Percentiles rank a stretch among this genome's conserved stretches.
Conservation (phyloP, 2,888 invertebrate genomes). For the Ormia ochracea region DNA sequence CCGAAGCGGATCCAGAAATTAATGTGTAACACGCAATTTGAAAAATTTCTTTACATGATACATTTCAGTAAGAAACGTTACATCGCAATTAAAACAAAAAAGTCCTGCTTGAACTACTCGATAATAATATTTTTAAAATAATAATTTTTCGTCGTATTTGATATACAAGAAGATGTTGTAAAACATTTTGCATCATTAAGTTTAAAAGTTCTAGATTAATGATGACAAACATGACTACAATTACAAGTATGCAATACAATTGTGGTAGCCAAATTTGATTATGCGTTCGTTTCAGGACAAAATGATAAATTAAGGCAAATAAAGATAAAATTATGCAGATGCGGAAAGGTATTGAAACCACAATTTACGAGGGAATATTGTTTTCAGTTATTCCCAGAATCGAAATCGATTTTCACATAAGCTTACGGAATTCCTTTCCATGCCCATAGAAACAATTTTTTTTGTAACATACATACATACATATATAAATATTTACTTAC, state of each 20-base stretch:
- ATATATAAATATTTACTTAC: too few species aligned
- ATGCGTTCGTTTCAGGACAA: neutral
- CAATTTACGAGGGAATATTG: too few species aligned
- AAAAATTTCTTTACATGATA: too few species aligned
- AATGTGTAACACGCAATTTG: too few species aligned
- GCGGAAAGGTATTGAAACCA: neutral
- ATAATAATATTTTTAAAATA: neutral
- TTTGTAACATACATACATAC: too few species aligned
- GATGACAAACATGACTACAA: conserved; percentile 39
- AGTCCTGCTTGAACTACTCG: neutral
- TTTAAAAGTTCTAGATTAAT: conserved; percentile 38
- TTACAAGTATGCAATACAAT: conserved; percentile 12
- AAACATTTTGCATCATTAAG: conserved; percentile 64
- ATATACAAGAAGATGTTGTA: conserved; percentile 46
- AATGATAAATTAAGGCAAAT: conserved; percentile 14
- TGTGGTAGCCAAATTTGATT: conserved; percentile 5
- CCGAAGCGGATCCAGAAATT: too few species aligned
- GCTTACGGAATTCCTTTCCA: too few species aligned
- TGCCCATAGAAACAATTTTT: too few species aligned
- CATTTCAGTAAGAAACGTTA: neutral
- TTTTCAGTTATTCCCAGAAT: too few species aligned
- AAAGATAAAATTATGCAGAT: neutral
- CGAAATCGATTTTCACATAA: too few species aligned
- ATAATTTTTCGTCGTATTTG: neutral
- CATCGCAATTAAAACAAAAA: neutral